Conservation (phyloP, 2,888 invertebrate species). For the Boloria selene region DNA sequence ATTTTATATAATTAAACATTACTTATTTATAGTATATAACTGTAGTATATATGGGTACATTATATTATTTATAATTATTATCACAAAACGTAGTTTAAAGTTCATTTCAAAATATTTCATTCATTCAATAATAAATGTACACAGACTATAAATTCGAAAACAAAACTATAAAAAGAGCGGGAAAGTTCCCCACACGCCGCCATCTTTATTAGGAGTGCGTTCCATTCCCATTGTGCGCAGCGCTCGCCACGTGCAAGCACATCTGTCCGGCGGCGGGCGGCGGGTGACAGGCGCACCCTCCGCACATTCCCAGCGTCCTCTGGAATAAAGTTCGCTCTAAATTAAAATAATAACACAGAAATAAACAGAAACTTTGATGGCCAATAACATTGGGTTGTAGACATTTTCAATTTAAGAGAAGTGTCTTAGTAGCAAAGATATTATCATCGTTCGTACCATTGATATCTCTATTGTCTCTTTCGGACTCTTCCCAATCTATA, state of each 20-base stretch:
- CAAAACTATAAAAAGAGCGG: slow-evolving; percentile 63
- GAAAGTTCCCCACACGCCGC: slow-evolving; percentile 67
- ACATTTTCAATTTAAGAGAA: background rate
- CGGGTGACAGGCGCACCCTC: slow-evolving; percentile 48
- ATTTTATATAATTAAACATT: background rate
- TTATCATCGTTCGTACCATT: background rate
- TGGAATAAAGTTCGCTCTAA: slow-evolving; percentile 27
- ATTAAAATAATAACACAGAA: slow-evolving; percentile 21
- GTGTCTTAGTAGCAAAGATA: background rate
- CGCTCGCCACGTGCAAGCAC: slow-evolving; percentile 53
- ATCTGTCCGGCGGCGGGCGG: slow-evolving; percentile 48
- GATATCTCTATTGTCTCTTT: too few relatives aligned
- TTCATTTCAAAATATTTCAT: background rate
- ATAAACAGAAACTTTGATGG: slow-evolving; percentile 8
- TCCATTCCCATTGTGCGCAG: slow-evolving; percentile 75
- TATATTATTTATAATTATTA: background rate
- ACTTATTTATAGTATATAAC: background rate
- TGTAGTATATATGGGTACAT: too few relatives aligned
- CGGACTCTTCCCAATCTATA: too few relatives aligned
- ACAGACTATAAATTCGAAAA: slow-evolving; percentile 28
- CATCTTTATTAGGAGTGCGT: slow-evolving; percentile 68
- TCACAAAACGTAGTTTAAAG: background rate
- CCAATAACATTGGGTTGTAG: slow-evolving; percentile 7
- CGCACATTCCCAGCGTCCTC: slow-evolving; percentile 43
- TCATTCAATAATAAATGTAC: background rate